Evolutionary conservation across 2,888 invertebrate species (phyloP), one percentile per base, ranked within the genome.

Genomic region (Rhimphoctona megacephalus): DNA sequence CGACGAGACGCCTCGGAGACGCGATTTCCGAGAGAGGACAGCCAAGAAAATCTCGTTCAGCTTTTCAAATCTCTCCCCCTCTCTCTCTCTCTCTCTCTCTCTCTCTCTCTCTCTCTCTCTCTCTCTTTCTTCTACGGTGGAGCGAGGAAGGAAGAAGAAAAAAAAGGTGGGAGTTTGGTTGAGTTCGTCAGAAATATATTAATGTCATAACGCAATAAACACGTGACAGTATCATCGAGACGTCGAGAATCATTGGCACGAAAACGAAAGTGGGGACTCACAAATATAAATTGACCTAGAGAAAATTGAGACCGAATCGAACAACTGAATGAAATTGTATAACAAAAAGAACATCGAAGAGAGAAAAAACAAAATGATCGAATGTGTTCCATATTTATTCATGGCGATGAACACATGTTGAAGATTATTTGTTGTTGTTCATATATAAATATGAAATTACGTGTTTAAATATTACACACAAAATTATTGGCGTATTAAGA

Each of bases 1-100:
- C 69, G 79, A 82, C 78, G 78, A 79, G 79, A 79, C 82, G 76
- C 39, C 43, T 30, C 82, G 66, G 69, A 82, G 78, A 81, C 77
- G 46, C 64, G 70, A 61, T 83, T 64, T 61, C 25, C 30, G 57
- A 19, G 61, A 36, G 85, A 30, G 30, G 25, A 30, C 61, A 61
- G 61, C 81, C 81, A 81, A 81, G 72, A 78, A 78, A 43, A 78
- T 33, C 19, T 25, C 61, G 36, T 22, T 30, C 9, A 81, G 52
- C 6, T 78, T 54, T 36, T 80, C 64, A 33, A 43, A 1, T 61
- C 25, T 22, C 22, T 54, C n/a, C n/a, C n/a, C n/a, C 5, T n/a
- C 61, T 14, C 61, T 61, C 30, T 14, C 17, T 30, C 49, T 36
- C 36, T 36, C 39, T 7, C 7, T 1, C 39, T 11, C 11, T 43